Conservation (phyloP, 2,888 invertebrate genomes). For the Xestoiulus laeticollis region DNA sequence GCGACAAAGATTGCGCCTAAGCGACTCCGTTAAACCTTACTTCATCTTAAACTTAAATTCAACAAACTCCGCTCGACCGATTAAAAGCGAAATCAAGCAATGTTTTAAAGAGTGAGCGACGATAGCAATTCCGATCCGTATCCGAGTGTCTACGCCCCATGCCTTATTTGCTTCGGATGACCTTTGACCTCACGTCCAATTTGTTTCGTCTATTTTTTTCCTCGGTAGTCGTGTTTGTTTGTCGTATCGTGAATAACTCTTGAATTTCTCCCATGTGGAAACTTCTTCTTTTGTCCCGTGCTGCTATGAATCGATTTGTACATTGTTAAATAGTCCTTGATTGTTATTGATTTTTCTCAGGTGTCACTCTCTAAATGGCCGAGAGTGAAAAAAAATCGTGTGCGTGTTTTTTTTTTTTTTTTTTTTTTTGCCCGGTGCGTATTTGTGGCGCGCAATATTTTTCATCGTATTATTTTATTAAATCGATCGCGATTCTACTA, state of each 20-base stretch:
- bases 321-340: constrained; percentile 28
- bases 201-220: neutral
- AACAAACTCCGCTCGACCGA: too few species aligned
- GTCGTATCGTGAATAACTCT: neutral
- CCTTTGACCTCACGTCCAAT: neutral
- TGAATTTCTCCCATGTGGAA: neutral
- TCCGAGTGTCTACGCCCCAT: neutral
- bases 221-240: neutral
- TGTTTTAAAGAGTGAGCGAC: too few species aligned
- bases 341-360: constrained; percentile 37
- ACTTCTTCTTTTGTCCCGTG: neutral
- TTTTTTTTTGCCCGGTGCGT: neutral
- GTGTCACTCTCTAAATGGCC: constrained; percentile 10
- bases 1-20: too few species aligned
- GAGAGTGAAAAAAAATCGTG: neutral
- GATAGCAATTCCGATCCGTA: too few species aligned
- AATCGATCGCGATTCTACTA: constrained; percentile 2
- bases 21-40: too few species aligned
- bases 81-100: too few species aligned
- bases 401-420: too few species aligned
- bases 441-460: neutral
- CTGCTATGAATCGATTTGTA: neutral
- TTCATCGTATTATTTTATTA: neutral
- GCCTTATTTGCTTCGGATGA: neutral
- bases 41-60: too few species aligned